These are phyloP conservation scores for Drosophila novamexicana DNA, from an alignment of 1,140 invertebrate species.

Conservation along the genomic window DNA sequence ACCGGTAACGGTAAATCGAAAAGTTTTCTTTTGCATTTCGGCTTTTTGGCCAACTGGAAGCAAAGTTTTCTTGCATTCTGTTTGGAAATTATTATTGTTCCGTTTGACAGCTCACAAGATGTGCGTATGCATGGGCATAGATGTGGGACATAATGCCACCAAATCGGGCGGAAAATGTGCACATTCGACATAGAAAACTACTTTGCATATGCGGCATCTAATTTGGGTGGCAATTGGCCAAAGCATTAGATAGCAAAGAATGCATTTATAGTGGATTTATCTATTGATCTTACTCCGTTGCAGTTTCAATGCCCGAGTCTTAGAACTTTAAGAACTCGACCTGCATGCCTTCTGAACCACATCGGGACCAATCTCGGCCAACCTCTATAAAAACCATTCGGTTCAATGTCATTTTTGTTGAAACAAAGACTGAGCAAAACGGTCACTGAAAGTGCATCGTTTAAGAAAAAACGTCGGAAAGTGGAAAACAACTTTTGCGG, in stretches of 20 bases:
- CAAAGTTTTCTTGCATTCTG: slow-evolving; percentile 34
- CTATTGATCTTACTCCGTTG: not conserved
- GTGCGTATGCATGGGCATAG: slow-evolving; percentile 68
- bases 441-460: slow-evolving; percentile 47
- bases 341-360: slow-evolving; percentile 31
- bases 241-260: not conserved
- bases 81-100: slow-evolving; percentile 76
- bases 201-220: slow-evolving; percentile 39
- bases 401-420: slow-evolving; percentile 67
- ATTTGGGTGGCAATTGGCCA: not conserved
- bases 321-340: slow-evolving; percentile 15
- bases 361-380: slow-evolving; percentile 30
- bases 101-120: slow-evolving; percentile 63
- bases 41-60: slow-evolving; percentile 40
- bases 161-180: slow-evolving; percentile 55
- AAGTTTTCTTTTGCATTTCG: slow-evolving; percentile 59
- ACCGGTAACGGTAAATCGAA: slow-evolving; percentile 70
- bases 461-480: slow-evolving; percentile 50
- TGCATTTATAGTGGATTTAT: not conserved
- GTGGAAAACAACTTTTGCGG: slow-evolving; percentile 65
- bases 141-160: slow-evolving; percentile 59
- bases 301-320: slow-evolving; percentile 19
- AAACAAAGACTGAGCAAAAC: slow-evolving; percentile 48
- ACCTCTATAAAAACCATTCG: slow-evolving; percentile 21
- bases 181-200: slow-evolving; percentile 68